These are phyloP conservation scores for Scomber japonicus DNA, from an alignment of 2,113 vertebrate species.

Conservation along the genomic window DNA sequence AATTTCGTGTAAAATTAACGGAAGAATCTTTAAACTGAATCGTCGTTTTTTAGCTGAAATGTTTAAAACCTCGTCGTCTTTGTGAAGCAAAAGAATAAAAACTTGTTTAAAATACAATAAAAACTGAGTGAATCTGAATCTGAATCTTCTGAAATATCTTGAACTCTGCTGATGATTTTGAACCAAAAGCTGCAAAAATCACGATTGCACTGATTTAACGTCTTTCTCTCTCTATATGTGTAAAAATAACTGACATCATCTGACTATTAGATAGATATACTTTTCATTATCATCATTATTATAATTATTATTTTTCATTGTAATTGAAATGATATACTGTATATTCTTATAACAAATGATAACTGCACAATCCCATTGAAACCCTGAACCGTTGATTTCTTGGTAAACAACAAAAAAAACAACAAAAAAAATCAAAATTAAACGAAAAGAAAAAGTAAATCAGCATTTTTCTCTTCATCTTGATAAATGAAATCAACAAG, in stretches of 20 bases:
- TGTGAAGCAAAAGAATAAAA: too few relatives aligned
- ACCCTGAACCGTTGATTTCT: conserved; percentile 44
- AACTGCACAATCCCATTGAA: conserved; percentile 45
- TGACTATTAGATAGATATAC: conserved; percentile 1
- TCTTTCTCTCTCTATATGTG: background rate
- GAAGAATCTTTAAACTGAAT: too few relatives aligned
- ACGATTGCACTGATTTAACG: conserved; percentile 9
- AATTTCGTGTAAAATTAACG: too few relatives aligned
- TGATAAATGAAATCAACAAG: background rate
- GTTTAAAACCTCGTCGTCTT: too few relatives aligned
- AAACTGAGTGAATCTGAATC: conserved; percentile 5
- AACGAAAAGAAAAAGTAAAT: background rate
- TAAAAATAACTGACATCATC: conserved; percentile 38
- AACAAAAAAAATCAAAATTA: too few relatives aligned
- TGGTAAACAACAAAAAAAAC: conserved; percentile 24
- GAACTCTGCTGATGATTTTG: background rate
- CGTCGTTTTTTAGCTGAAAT: too few relatives aligned
- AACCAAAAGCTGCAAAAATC: too few relatives aligned
- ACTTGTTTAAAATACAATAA: too few relatives aligned
- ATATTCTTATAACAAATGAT: conserved; percentile 9
- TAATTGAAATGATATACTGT: conserved; percentile 34
- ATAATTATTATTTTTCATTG: background rate
- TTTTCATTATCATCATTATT: background rate
- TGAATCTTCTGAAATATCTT: background rate
- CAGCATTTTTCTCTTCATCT: background rate